Base-by-base conservation (phyloP, 1,140 invertebrate genomes). In the Rhagoletis zephyria region DNA sequence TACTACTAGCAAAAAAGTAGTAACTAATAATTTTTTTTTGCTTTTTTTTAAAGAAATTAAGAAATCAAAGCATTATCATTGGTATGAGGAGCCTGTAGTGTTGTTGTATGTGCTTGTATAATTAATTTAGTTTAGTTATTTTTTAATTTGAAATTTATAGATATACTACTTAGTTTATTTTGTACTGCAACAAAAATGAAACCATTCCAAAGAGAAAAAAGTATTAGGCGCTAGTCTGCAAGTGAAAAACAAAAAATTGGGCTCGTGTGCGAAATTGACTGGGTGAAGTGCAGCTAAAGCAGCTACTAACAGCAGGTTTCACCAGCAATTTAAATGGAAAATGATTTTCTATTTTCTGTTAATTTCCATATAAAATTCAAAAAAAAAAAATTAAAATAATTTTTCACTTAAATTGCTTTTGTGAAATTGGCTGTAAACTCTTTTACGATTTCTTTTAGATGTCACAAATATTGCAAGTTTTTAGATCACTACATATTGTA, bases 121-220 rank as follows among this genome's bases (percentile, higher is more conserved):
- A 88, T 87, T 89, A 87, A 86, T 30, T 87, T 88, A 88, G 89
- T 65, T 90, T 90, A 89, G 88, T 61, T 87, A 81, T 86, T 88
- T 87, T 91, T 88, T 91, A 88, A 90, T 90, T 89, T 89, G 88
- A 91, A 89, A 90, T 91, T 90, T 90, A 45, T 48, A 14, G 2
- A 48, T 42, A 16, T 74, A 30, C 30, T 30, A 4, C 0, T 81
- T 81, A 56, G 9, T 2, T 56, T 81, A 19, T 2, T 56, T 56
- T 81, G 16, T 81, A 81, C 45, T 56, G 48, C 5, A 19, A 81
- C 16, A 19, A 16, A 30, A 19, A 81, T 3, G 16, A 56, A 1
- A 5, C 5, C 4, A 59, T 56, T 56, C 42, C 42, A 74, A 56
- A 81, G 56, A 81, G 16, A 7, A n/a, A 81, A 30, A 51, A 81